Conservation (phyloP, 2,888 invertebrate genomes). For the Himalopsyche tibetana region DNA sequence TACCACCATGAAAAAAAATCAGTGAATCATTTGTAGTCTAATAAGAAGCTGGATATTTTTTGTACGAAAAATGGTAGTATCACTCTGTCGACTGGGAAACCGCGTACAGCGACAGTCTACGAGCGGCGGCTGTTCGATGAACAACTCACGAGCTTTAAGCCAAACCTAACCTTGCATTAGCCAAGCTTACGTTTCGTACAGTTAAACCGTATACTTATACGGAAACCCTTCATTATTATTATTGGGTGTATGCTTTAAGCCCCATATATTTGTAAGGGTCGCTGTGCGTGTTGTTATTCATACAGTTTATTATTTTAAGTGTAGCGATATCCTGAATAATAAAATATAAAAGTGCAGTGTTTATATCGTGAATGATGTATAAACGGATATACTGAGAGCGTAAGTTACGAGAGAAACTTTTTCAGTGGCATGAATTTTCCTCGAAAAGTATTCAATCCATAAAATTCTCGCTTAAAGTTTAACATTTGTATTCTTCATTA, state of each 20-base stretch:
- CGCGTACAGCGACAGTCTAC: constrained; percentile 58
- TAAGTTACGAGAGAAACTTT: constrained; percentile 16
- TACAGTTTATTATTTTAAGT: constrained; percentile 30
- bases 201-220: constrained; percentile 27
- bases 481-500: too few species aligned
- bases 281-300: constrained; percentile 34
- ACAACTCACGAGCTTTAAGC: constrained; percentile 48
- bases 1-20: constrained; percentile 15
- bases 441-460: too few species aligned
- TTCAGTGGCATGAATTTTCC: neutral
- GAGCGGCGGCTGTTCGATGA: constrained; percentile 55
- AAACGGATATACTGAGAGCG: constrained; percentile 2
- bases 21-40: constrained; percentile 26
- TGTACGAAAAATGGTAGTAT: constrained; percentile 52
- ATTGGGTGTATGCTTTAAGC: constrained; percentile 30
- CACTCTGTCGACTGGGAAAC: constrained; percentile 46
- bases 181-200: constrained; percentile 15
- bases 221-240: constrained; percentile 26
- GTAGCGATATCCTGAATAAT: constrained; percentile 15
- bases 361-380: constrained; percentile 21
- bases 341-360: constrained; percentile 34
- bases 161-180: constrained; percentile 26
- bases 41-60: constrained; percentile 28
- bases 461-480: too few species aligned
- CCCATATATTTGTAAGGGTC: constrained; percentile 21